Percentiles rank a stretch among this genome's conserved stretches.
These are phyloP conservation scores for Actinia equina DNA, from an alignment of 64 coral and sea anemone genomes.

Conservation along the genomic window DNA sequence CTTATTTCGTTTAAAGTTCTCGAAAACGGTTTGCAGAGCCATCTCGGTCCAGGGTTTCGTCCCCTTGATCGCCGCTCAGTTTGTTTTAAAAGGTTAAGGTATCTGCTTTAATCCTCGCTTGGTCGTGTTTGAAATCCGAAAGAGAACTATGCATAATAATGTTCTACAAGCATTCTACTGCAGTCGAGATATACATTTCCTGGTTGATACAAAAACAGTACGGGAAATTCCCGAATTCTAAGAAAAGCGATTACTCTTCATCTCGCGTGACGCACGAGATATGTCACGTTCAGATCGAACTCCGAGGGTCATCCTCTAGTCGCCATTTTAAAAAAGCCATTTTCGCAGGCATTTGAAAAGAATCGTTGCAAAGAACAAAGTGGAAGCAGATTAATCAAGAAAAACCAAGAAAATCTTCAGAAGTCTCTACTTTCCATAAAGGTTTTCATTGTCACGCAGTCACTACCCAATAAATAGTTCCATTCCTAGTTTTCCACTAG, in stretches of 20 bases:
- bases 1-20: conserved; percentile 46
- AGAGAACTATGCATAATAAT: not conserved
- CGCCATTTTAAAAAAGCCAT: not conserved
- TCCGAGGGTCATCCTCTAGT: not conserved
- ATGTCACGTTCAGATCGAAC: not conserved
- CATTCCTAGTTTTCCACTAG: not conserved
- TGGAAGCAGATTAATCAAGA: not conserved
- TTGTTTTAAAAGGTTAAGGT: not conserved
- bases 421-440: not conserved
- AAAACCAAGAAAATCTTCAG: not conserved
- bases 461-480: not conserved
- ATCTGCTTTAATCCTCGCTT: not conserved
- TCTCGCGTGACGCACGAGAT: not conserved
- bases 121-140: not conserved
- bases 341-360: not conserved
- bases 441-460: not conserved
- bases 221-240: not conserved
- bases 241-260: not conserved
- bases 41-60: not conserved
- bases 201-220: not conserved
- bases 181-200: not conserved
- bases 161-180: not conserved
- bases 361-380: not conserved
- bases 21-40: conserved; percentile 39
- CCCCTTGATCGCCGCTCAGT: not conserved